A percentile compares a stretch with the other conserved stretches of the same genome.
Conservation (phyloP, 2,888 invertebrate genomes). For the Synergus laeviventris region DNA sequence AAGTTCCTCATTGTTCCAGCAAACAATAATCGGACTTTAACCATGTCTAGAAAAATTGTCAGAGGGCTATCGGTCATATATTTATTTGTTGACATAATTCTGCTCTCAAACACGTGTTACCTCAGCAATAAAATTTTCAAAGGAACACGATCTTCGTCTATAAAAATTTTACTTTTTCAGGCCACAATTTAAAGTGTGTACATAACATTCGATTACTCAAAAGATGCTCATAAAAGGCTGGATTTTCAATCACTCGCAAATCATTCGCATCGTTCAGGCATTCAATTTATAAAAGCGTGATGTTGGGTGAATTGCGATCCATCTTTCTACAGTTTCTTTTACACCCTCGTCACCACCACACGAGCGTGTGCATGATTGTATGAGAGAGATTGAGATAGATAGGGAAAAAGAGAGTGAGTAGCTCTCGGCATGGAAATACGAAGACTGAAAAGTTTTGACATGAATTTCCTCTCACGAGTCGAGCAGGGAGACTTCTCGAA, state of each 20-base stretch:
- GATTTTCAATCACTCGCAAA: slow-evolving; percentile 22
- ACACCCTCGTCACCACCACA: slow-evolving; percentile 8
- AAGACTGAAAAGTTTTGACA: slow-evolving; percentile 39
- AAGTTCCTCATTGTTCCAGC: neutral
- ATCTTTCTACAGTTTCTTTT: slow-evolving; percentile 38
- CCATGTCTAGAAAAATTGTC: neutral
- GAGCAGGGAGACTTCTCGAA: slow-evolving; percentile 32
- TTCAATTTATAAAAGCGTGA: slow-evolving; percentile 29
- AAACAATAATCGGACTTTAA: neutral
- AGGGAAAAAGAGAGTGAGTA: neutral
- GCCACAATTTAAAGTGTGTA: slow-evolving; percentile 1
- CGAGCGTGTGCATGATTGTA: neutral
- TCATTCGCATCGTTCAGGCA: slow-evolving; percentile 19
- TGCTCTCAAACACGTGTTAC: neutral
- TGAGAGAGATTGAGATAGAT: neutral
- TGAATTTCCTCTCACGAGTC: slow-evolving; percentile 51
- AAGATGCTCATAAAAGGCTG: slow-evolving; percentile 14
- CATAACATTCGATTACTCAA: slow-evolving; percentile 11
- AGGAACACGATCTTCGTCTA: neutral
- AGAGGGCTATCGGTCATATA: neutral
- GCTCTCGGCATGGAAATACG: slow-evolving; percentile 1
- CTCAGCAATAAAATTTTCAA: neutral
- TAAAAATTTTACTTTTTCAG: neutral
- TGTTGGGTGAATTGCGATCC: slow-evolving; percentile 18
- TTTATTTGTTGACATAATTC: neutral